Evolutionary conservation across 2,888 invertebrate species (phyloP).

Genomic region (Sclerodermus sp.): DNA sequence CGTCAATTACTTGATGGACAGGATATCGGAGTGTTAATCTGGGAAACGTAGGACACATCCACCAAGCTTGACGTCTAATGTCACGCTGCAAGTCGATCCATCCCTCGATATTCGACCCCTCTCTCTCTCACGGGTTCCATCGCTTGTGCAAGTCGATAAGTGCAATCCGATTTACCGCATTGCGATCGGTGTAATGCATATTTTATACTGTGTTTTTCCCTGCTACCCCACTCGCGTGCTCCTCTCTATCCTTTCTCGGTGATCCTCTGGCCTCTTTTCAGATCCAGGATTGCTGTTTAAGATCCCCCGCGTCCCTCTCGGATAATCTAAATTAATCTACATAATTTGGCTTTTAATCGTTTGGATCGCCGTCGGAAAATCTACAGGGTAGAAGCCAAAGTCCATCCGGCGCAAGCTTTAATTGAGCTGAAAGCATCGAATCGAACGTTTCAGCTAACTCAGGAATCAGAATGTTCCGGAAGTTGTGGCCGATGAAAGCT

Average conservation of each 20-base stretch:
- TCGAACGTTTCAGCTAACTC: no score
- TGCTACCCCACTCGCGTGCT: background rate
- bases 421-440: background rate
- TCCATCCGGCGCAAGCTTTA: no score
- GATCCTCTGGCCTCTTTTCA: no score
- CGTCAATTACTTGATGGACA: no score
- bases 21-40: no score
- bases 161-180: slow-evolving; percentile 34
- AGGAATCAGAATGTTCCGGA: no score
- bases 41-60: no score
- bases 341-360: no score
- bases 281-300: no score
- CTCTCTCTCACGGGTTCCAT: slow-evolving; percentile 6
- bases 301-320: background rate
- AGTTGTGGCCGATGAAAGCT: background rate
- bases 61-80: background rate
- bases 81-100: background rate
- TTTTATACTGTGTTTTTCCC: slow-evolving; percentile 19
- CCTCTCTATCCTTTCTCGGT: no score
- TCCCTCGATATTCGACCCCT: background rate
- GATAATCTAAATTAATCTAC: background rate
- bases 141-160: slow-evolving; percentile 28
- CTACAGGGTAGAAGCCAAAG: no score
- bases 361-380: no score
- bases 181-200: slow-evolving; percentile 30